Base-by-base conservation (phyloP, 2,888 invertebrate genomes). In the Meloe dianella region DNA sequence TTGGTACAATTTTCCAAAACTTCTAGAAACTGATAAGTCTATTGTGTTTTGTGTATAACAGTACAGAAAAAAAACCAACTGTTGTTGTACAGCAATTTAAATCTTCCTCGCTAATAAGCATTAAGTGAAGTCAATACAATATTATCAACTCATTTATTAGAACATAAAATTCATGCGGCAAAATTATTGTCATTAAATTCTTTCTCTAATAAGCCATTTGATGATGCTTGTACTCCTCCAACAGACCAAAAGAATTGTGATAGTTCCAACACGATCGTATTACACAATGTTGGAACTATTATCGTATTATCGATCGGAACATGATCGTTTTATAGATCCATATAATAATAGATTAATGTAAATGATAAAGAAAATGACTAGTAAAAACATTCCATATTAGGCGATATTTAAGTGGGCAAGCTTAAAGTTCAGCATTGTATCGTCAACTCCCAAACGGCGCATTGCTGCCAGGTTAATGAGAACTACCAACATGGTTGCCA, bases 381-480 rank as follows among this genome's bases (percentile, higher is more conserved):
- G 35, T 60, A 64, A 64, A 20, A 20, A 35, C 60, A 56, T 17
- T 32, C 22, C 29, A 56, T 64, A 64, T 60, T 47, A 20, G 10
- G 54, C 38, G 60, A 64, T 60, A 64, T 56, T 64, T 64, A 60
- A 47, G n/a, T 38, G 51, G 64, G 22, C 20, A 64, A 60, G 64
- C 4, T 60, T 60, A 64, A 14, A 51, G 51, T 41, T 32, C 60
- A 12, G 22, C 27, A 61, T 61, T 58, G 57, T 58, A 29, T 27
- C 60, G 6, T 65, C 47, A 47, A 32, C 17, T 67, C 64, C 58
- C 67, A 32, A 41, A 57, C 61, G 67, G 32, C 61, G 54, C 61
- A 67, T 67, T 62, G 64, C 60, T 66, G 71, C 65, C 71, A 71
- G 72, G 72, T 71, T 72, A 72, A 72, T 72, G 70, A 72, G 69